Conservation (phyloP, 2,888 invertebrate genomes). For the Diadromus collaris region DNA sequence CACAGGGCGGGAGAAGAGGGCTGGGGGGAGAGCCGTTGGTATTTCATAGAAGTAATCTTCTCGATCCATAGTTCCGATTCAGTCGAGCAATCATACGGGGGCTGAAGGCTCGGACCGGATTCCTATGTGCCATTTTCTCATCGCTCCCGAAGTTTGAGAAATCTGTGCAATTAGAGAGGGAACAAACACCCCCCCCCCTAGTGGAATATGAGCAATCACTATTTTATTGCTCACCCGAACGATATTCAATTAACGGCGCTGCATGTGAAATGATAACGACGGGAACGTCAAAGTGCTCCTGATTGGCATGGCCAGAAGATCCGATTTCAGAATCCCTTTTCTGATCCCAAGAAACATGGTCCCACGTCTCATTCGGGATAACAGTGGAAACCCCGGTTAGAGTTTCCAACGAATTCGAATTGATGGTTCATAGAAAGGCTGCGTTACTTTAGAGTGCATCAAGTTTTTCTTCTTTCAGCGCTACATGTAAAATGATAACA, state of each 20-base stretch:
- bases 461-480: constrained; percentile 24
- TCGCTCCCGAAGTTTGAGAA: constrained; percentile 40
- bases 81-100: constrained; percentile 49
- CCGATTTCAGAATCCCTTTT: too few species aligned
- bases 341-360: too few species aligned
- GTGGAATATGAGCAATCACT: constrained; percentile 45
- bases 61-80: constrained; percentile 58
- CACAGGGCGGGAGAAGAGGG: neutral
- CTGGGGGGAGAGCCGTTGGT: constrained; percentile 29
- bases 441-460: constrained; percentile 34
- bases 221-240: constrained; percentile 49
- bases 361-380: too few species aligned
- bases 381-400: too few species aligned
- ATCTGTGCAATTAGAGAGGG: constrained; percentile 21
- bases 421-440: too few species aligned
- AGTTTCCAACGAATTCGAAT: too few species aligned
- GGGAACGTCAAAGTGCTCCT: neutral
- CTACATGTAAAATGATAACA: neutral
- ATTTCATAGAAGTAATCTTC: constrained; percentile 60
- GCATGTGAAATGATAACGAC: neutral
- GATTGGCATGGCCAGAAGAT: neutral
- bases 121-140: constrained; percentile 59
- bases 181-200: neutral
- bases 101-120: constrained; percentile 27
- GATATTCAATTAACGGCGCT: constrained; percentile 32